Evolutionary conservation across 2,113 vertebrate species (phyloP), one percentile per base, ranked within the genome.

Genomic region (Thomomys bottae): DNA sequence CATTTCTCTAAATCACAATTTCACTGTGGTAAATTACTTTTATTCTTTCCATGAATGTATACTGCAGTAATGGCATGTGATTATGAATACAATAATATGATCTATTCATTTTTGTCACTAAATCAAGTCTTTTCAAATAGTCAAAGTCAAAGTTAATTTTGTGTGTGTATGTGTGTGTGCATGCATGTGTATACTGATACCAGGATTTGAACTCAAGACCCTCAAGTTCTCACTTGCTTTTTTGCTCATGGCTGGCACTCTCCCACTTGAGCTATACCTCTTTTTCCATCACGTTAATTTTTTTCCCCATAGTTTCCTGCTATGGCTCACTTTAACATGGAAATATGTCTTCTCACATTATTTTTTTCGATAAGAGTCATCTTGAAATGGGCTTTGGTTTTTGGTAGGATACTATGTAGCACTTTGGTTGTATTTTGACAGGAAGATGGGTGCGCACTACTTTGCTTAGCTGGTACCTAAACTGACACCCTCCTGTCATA

Each of bases 1-100:
- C 26, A 36, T 89, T 89, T 95, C 38, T 92, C 8, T 93, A 77
- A 90, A n/a, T 68, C 18, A 84, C 17, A 59, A 32, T 63, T 88
- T 85, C 14, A 61, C 66, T 90, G 54, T 76, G 49, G 2, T 54
- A 87, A 84, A 32, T 87, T 93, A 64, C 28, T 75, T 94, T 86
- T 20, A 23, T 94, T 77, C 2, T 82, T 86, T 84, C 87, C 40
- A 32, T 90, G 40, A 91, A 12, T 6, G 54, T 82, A 26, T 38
- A 64, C 34, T 90, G 18, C 6, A 54, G 8, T 63, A 34, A 36
- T 63, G 61, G 20, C 30, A 40, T 93, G 84, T 79, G 49, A 54
- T 54, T 54, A 54, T 54, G 49, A 54, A 80, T 87, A 15, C 1
- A 84, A 17, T 61, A 61, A 38, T 15, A 17, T 15, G 67, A 24